A percentile compares a stretch with the other conserved stretches of the same genome.
Evolutionary conservation across 2,113 vertebrate species (phyloP).

Genomic region (Symphodus melops): DNA sequence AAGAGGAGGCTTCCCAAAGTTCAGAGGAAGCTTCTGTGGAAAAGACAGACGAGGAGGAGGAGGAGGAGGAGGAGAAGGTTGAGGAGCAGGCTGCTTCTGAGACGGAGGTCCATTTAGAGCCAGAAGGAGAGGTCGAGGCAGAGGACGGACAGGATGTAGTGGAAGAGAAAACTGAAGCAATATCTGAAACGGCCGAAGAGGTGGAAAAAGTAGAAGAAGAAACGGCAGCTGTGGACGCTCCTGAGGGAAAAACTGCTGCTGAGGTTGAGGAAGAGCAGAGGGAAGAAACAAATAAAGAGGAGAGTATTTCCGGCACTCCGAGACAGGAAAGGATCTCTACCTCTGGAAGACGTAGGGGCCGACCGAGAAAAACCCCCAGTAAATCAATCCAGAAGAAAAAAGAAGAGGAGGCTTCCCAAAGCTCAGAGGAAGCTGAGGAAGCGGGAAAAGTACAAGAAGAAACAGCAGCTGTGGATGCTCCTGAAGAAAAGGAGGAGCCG

Average conservation of each 20-base stretch:
- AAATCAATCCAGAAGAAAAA: no score
- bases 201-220: background rate
- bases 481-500: constrained; percentile 2
- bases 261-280: background rate
- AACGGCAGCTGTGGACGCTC: background rate
- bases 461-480: no score
- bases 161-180: background rate
- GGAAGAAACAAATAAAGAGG: background rate
- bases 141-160: background rate
- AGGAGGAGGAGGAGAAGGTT: no score
- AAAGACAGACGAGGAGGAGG: background rate
- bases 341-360: no score
- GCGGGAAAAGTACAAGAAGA: no score
- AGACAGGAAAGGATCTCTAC: no score
- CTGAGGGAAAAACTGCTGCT: background rate
- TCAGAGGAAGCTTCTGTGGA: background rate
- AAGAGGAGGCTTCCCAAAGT: background rate
- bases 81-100: background rate
- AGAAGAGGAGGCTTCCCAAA: no score
- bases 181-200: background rate
- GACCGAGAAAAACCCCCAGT: no score
- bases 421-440: no score
- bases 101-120: background rate
- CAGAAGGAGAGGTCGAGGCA: background rate
- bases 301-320: background rate